Base-by-base conservation (phyloP, 2,888 invertebrate species). In the Agrotis ipsilon region DNA sequence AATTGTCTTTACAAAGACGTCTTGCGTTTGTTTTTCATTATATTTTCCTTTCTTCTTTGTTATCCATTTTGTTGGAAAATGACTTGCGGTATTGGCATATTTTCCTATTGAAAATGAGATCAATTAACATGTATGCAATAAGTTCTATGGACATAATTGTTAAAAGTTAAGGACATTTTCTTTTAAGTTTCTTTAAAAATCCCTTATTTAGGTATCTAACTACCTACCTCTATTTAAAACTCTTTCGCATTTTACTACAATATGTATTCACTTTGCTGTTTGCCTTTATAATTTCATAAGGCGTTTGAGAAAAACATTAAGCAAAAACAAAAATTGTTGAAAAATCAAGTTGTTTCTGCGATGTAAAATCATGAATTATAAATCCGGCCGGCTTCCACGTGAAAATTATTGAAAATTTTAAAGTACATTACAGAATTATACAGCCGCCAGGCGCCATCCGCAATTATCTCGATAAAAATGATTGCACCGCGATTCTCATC, bases 391-490 rank as follows among this genome's bases (percentile, higher is more conserved):
- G 48, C 52, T 73, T 80, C 68, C 45, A 67, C 61, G 60, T 62
- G 54, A 73, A 80, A 75, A 69, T 66, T 69, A 72, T 68, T 78
- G 66, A 75, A 82, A 80, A 59, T 74, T 78, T 80, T 68, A 82
- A 83, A 87, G 81, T 68, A 75, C 75, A 61, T 72, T 78, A 68
- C 51, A 59, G 71, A 75, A 66, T 68, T 67, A 86, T 81, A 75
- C 87, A 74, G 78, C 83, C 78, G 82, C 82, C 81, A 78, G 83
- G 84, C 81, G 83, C 82, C 82, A 87, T 89, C 88, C 87, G 88
- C 89, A 90, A 91, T 92, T 90, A 92, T 88, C 85, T 80, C 87
- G 84, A 83, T 83, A 81, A 86, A 85, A 91, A 90, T 88, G 87
- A 90, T 91, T 89, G 86, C 90, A 87, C 84, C 80, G 84, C 85